Evolutionary conservation across 2,797 vertebrate genomes (phyloP).

Genomic region (Pristis pectinata): DNA sequence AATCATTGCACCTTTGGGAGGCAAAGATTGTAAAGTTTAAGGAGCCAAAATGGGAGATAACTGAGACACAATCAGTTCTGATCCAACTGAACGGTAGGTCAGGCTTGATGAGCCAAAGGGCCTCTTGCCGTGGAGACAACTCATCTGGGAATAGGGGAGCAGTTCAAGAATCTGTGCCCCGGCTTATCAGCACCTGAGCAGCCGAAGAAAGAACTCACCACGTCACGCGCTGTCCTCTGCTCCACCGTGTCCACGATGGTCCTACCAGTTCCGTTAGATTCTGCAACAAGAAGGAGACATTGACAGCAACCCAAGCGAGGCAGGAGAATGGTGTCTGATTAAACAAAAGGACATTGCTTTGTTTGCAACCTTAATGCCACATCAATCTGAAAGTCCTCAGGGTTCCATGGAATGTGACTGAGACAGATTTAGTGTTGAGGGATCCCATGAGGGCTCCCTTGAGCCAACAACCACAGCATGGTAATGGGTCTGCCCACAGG

Average conservation of each 20-base stretch:
- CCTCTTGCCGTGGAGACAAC: no score
- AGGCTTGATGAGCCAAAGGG: neutral
- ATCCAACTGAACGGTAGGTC: neutral
- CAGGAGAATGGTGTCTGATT: neutral
- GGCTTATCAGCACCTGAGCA: neutral
- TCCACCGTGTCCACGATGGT: conserved; percentile 10
- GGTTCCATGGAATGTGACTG: neutral
- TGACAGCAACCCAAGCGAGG: neutral
- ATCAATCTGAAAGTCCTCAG: neutral
- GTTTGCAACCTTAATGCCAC: neutral
- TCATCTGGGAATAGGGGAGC: no score
- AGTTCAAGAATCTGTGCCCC: neutral
- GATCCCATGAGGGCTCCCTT: neutral
- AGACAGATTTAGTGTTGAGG: neutral
- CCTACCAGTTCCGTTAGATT: neutral
- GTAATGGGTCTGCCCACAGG: neutral
- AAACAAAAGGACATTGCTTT: neutral
- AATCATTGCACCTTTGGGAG: neutral
- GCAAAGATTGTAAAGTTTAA: no score
- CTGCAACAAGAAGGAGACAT: neutral
- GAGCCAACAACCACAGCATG: no score
- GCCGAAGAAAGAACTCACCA: conserved; percentile 48
- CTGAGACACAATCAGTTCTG: no score
- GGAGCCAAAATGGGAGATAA: neutral
- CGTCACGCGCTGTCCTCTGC: conserved; percentile 46